Conservation (phyloP, 1,140 invertebrate species). For the Plodia interpunctella region DNA sequence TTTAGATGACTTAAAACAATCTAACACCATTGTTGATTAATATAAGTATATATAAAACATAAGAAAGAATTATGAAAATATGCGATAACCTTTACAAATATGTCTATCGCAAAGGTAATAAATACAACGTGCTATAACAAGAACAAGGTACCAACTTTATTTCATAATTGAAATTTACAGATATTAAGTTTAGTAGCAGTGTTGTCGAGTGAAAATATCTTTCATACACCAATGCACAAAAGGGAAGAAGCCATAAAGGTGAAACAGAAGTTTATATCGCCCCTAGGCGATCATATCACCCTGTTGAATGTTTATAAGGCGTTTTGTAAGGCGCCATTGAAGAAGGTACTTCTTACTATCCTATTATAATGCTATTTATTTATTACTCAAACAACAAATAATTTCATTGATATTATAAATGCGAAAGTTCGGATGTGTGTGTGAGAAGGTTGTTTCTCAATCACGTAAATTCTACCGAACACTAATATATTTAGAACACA, state of each 20-base stretch:
- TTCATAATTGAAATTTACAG: slow-evolving; percentile 52
- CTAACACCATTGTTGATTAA: too few species aligned
- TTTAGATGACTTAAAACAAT: too few species aligned
- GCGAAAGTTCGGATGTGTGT: too few species aligned
- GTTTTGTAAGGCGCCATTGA: slow-evolving; percentile 84
- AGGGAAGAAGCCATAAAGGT: slow-evolving; percentile 82
- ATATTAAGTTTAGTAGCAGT: slow-evolving; percentile 79
- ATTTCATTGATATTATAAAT: too few species aligned
- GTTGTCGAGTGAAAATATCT: slow-evolving; percentile 80
- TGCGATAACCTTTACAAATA: too few species aligned
- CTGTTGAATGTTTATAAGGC: slow-evolving; percentile 92
- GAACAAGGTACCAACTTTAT: too few species aligned
- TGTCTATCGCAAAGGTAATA: too few species aligned
- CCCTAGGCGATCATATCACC: slow-evolving; percentile 95
- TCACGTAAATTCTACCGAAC: background rate
- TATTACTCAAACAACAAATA: too few species aligned
- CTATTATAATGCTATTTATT: background rate
- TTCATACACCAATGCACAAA: slow-evolving; percentile 78
- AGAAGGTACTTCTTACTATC: slow-evolving; percentile 78
- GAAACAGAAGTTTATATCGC: slow-evolving; percentile 89
- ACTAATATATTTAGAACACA: background rate
- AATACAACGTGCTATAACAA: too few species aligned
- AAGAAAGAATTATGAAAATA: too few species aligned
- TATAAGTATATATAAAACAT: too few species aligned
- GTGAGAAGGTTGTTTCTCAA: too few species aligned